Evolutionary conservation across 1,140 invertebrate genomes (phyloP), one percentile per base, ranked within the genome.

Genomic region (Caenorhabditis latens): DNA sequence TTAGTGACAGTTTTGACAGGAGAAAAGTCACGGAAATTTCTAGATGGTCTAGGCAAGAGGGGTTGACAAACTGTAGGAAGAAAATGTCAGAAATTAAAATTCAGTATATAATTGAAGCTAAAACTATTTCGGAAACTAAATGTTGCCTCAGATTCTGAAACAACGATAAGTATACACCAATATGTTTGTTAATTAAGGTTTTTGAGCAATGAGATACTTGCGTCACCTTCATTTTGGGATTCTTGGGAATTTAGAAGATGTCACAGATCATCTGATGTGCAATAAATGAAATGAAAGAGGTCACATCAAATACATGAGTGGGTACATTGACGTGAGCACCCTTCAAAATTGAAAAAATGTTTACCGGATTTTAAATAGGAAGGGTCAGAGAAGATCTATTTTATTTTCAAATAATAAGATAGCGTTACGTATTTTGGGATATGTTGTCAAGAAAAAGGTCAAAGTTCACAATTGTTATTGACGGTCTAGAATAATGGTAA

Each of bases 241-340:
- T 9, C 13, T 14, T 3, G 9, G 46, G 13, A 79, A 50, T 43
- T 4, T 14, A 11, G 14, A 13, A 79, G 71, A 79, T 79, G 71
- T 79, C 71, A 79, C 71, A 53, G 46, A 79, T 79, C 71, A 79
- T 79, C 71, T 79, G 71, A 79, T 79, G 21, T 21, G 46, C 71
- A 79, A 79, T 50, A 24, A 79, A 53, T 6, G 46, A 53, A 42
- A 79, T 53, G 65, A 48, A 48, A 46, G 42, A 5, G 8, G 14
- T 14, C 8, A 65, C n/a, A 42, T 32, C 42, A 71, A 71, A 71
- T 46, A 43, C 43, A 58, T n/a, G n/a, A 32, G 21, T 50, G 43
- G 71, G 46, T 79, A 50, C 43, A 79, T 50, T 50, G 71, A 79
- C 71, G 71, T 79, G 71, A 14, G 46, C 9, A 53, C 9, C 71